Base-by-base conservation (phyloP, 2,797 vertebrate species). In the Gymnothorax javanicus region DNA sequence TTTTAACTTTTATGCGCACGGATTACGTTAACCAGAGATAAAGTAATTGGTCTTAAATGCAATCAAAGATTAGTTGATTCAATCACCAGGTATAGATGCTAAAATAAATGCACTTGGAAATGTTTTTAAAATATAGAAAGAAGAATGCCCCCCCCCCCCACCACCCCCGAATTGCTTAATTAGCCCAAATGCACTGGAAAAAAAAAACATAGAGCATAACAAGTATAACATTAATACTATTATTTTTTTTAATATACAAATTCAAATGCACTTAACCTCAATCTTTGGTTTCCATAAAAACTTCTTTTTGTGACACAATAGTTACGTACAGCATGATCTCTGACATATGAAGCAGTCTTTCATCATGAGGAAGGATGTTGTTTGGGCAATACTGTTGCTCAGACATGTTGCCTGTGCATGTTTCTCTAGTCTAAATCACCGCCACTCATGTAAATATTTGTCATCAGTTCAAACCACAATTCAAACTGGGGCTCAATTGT, bases 361-460 rank as follows among this genome's bases (percentile, higher is more conserved):
- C 11, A 23, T n/a, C 8, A 85, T n/a, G 84, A 56, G 84, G 64
- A 69, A 85, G 84, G 62, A 85, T 50, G 43, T 25, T 20, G 33
- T 60, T 84, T 69, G 62, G 12, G 64, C 64, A 60, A 69, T 23
- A 3, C 8, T 54, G 43, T 69, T 84, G 20, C 60, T 69, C 25
- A 13, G 7, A 33, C 82, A 83, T 23, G 9, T 23, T 27, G 23
- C 52, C 57, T 33, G 20, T 33, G 75, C 20, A 79, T 15, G 20
- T 79, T 17, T 54, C 75, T 3, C 54, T 54, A 15, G 43, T 17
- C 33, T 13, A 4, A 50, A 52, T 17, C 33, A 79, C 52, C 50
- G 1, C 15, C 3, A 3, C 7, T 25, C 3, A 77, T 54, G n/a
- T 8, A 79, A 54, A 52, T 9, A 79, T 54, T 52, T 54, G 17